Conservation (phyloP, 2,113 vertebrate species). For the Microtus montanus region DNA sequence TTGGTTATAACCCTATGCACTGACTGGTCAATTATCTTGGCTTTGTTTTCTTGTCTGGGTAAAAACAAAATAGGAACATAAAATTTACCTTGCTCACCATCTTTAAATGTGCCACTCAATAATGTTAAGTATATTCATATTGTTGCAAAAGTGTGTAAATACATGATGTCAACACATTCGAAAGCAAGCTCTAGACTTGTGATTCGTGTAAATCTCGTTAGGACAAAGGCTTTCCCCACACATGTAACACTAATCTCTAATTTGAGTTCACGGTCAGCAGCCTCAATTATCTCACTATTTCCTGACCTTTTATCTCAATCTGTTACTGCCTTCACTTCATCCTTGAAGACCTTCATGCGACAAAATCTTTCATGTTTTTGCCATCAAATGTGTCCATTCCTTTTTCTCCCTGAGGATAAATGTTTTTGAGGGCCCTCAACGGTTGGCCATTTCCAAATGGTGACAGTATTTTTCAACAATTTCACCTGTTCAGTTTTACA, state of each 20-base stretch:
- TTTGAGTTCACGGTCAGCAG: not conserved
- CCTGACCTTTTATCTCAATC: not conserved
- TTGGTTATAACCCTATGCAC: not conserved
- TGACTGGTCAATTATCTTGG: not conserved
- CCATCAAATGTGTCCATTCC: not conserved
- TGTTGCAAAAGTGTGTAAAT: not conserved
- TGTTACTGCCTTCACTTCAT: not conserved
- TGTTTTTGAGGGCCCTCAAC: not conserved
- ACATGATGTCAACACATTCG: not conserved
- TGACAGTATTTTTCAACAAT: not conserved
- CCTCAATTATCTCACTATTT: not conserved
- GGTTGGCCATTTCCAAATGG: not conserved
- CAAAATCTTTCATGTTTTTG: constrained; percentile 50
- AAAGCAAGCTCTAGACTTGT: not conserved
- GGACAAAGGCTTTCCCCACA: not conserved
- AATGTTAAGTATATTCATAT: not conserved
- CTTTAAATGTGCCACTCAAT: not conserved
- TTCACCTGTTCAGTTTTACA: constrained; percentile 7
- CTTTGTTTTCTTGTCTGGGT: not conserved
- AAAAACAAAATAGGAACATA: not conserved
- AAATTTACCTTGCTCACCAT: not conserved
- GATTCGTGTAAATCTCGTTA: not conserved
- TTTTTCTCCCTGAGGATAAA: not conserved
- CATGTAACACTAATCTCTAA: not conserved
- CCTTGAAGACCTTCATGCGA: not conserved